Conservation (phyloP, 2,888 invertebrate genomes). For the Coleophora flavipennella region DNA sequence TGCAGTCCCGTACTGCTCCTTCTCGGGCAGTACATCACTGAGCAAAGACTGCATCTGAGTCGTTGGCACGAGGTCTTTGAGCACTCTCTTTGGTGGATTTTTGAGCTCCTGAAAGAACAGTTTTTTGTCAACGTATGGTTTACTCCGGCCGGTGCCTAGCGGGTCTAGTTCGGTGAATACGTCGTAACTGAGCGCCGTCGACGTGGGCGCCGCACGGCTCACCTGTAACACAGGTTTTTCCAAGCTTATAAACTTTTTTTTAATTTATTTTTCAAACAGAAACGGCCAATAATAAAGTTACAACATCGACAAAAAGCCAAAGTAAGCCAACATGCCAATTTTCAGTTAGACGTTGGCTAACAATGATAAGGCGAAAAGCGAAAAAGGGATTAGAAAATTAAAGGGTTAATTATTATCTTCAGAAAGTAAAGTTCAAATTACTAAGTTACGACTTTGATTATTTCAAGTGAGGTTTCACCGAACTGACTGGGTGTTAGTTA, state of each 20-base stretch:
- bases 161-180: constrained; percentile 96
- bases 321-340: too few species aligned
- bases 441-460: too few species aligned
- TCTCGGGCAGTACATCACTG: constrained; percentile 34
- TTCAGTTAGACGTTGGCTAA: too few species aligned
- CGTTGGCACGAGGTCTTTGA: constrained; percentile 84
- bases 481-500: too few species aligned
- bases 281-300: too few species aligned
- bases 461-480: too few species aligned
- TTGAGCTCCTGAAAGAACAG: constrained; percentile 96
- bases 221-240: constrained; percentile 56
- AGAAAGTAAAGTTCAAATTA: too few species aligned
- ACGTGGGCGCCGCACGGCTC: constrained; percentile 46
- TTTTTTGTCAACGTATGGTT: constrained; percentile 95
- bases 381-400: too few species aligned
- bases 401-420: too few species aligned
- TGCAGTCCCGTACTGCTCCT: constrained; percentile 46
- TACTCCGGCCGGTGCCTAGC: constrained; percentile 90
- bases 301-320: too few species aligned
- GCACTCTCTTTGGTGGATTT: constrained; percentile 93
- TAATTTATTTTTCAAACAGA: constrained; percentile 7
- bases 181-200: constrained; percentile 74
- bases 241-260: too few species aligned
- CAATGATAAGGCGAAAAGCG: too few species aligned
- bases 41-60: constrained; percentile 49